Percentiles rank a stretch among this genome's conserved stretches.
Conservation (phyloP, 2,113 vertebrate species). For the Formicarius rufipectus region DNA sequence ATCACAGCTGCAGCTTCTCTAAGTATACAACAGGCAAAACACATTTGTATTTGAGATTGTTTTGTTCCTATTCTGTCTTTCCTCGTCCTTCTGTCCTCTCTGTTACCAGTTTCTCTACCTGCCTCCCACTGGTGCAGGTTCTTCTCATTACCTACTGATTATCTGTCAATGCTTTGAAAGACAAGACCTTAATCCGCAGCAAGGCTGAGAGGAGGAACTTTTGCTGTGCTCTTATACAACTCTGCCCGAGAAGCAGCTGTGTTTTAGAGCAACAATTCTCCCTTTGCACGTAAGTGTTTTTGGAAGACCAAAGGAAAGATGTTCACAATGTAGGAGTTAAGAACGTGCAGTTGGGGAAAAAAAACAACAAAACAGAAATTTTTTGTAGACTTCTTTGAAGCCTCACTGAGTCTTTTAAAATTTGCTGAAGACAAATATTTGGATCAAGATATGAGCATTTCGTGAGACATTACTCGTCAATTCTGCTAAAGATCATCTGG, state of each 20-base stretch:
- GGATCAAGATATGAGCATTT: neutral
- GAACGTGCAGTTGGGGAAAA: neutral
- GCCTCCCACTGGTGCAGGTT: neutral
- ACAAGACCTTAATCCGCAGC: neutral
- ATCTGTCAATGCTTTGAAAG: neutral
- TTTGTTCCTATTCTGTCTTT: neutral
- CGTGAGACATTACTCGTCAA: neutral
- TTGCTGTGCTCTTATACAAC: neutral
- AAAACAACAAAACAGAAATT: fast-evolving
- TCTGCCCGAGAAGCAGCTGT: neutral
- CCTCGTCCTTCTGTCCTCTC: neutral
- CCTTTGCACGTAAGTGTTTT: neutral
- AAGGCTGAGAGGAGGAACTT: neutral
- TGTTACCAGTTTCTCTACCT: neutral
- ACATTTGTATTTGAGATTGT: neutral
- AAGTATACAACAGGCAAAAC: neutral
- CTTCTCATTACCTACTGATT: neutral
- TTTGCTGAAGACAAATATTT: constrained; percentile 26
- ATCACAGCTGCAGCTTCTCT: neutral
- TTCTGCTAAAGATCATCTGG: constrained; percentile 16
- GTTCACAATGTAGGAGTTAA: neutral
- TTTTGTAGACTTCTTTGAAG: neutral
- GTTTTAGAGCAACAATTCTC: neutral
- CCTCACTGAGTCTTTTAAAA: neutral
- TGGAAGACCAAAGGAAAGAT: neutral